Base-by-base conservation (phyloP, 2,113 vertebrate species). In the Anthoscopus minutus region DNA sequence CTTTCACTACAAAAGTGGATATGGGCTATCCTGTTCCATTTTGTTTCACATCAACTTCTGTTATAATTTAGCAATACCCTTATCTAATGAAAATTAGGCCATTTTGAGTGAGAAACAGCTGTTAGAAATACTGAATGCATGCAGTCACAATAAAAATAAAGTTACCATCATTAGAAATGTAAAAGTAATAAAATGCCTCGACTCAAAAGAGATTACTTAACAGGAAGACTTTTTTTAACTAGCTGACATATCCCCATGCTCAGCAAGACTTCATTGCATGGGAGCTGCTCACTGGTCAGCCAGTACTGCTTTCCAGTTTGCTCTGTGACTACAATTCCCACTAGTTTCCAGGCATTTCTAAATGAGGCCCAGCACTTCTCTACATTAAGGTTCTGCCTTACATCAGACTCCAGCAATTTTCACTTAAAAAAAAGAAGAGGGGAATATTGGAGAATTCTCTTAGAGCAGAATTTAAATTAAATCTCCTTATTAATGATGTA, bases 401-500 rank as follows among this genome's bases (percentile, higher is more conserved):
- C 89, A 92, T 94, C 91, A 95, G 78, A 66, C 66, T 57, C 54
- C 31, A 88, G 67, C 30, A 83, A 89, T 92, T 92, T 96, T 93
- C 51, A 42, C 40, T 78, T 57, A 4, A 62, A 69, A 62, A 69
- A 64, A 61, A 78, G 74, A 74, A 47, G 5, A 73, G 17, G 28
- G 74, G 20, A 69, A 78, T 92, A 94, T 92, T 51, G 94, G 72
- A 90, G 90, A 94, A 94, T 89, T 96, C 79, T 94, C 60, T 83
- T 79, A 58, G 65, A 96, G 51, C 44, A 93, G 85, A 92, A 96
- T 93, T 96, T 86, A 96, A 96, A 96, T 93, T 81, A 90, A 95
- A 95, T 84, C 85, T 95, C 94, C 92, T 94, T 96, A 93, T 97
- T 96, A 96, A 92, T 93, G 96, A 92, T 95, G 94, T 94, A 94